These are phyloP conservation scores for Chaunax sp. DNA, from an alignment of 2,797 vertebrate species.

Conservation along the genomic window DNA sequence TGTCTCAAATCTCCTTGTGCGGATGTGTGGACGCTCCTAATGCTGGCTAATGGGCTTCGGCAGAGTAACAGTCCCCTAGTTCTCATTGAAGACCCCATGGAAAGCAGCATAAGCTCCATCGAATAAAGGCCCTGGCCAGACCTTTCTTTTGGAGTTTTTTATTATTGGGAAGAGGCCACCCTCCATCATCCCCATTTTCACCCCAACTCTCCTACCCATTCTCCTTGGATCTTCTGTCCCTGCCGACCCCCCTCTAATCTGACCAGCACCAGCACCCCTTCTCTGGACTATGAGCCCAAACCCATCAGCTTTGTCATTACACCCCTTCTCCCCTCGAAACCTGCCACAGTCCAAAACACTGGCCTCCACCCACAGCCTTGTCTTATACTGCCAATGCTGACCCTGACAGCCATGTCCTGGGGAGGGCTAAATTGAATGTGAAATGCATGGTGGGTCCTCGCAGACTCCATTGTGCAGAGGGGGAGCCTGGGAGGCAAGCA, in stretches of 20 bases:
- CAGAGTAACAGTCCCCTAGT: constrained; percentile 77
- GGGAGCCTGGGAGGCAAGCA: constrained; percentile 85
- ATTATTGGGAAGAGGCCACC: constrained; percentile 81
- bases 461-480: constrained; percentile 91
- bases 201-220: constrained; percentile 81
- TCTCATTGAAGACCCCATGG: constrained; percentile 82
- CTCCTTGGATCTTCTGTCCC: constrained; percentile 73
- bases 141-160: constrained; percentile 81
- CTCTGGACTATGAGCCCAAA: constrained; percentile 62
- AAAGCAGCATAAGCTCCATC: constrained; percentile 81
- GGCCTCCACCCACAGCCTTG: constrained; percentile 74
- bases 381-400: constrained; percentile 77
- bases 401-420: constrained; percentile 84
- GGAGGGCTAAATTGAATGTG: constrained; percentile 99
- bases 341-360: constrained; percentile 75
- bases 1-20: constrained; percentile 99
- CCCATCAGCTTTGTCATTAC: constrained; percentile 73
- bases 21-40: constrained; percentile 85
- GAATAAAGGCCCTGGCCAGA: constrained; percentile 80
- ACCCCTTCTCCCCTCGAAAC: constrained; percentile 64
- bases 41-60: constrained; percentile 95
- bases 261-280: constrained; percentile 68
- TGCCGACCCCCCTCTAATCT: constrained; percentile 67
- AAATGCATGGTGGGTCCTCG: constrained; percentile 94
- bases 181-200: constrained; percentile 80